A percentile compares a stretch with the other conserved stretches of the same genome.
Conservation (phyloP, 2,113 vertebrate species). For the Aegotheles bennettii region DNA sequence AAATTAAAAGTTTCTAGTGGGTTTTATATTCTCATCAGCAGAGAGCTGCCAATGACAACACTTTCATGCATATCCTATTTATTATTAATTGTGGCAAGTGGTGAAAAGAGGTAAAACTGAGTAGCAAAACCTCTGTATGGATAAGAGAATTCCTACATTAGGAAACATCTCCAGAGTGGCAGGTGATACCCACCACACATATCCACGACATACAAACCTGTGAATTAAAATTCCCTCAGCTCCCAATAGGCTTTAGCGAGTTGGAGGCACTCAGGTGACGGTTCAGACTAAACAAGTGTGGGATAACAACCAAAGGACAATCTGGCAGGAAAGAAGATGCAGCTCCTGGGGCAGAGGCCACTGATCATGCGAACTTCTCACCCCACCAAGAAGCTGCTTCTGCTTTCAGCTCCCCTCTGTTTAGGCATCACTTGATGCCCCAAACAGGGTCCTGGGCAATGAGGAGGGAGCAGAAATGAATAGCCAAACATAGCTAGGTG, state of each 20-base stretch:
- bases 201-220: accelerated
- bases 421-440: background rate
- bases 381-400: background rate
- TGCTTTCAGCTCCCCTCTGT: background rate
- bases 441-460: background rate
- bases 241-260: background rate
- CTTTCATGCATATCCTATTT: background rate
- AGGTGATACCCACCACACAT: background rate
- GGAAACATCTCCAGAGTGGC: background rate
- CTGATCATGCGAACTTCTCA: background rate
- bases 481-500: background rate
- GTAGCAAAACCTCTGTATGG: accelerated
- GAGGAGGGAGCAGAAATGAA: background rate
- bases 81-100: background rate
- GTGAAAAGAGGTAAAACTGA: background rate
- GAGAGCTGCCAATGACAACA: background rate
- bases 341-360: background rate
- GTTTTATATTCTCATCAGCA: background rate
- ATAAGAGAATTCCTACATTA: background rate
- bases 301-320: background rate
- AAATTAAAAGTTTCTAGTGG: background rate
- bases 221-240: background rate
- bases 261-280: too few relatives aligned
- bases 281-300: background rate
- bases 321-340: background rate